These are phyloP conservation scores for Decapterus maruadsi DNA, from an alignment of 2,797 vertebrate species.

Conservation along the genomic window DNA sequence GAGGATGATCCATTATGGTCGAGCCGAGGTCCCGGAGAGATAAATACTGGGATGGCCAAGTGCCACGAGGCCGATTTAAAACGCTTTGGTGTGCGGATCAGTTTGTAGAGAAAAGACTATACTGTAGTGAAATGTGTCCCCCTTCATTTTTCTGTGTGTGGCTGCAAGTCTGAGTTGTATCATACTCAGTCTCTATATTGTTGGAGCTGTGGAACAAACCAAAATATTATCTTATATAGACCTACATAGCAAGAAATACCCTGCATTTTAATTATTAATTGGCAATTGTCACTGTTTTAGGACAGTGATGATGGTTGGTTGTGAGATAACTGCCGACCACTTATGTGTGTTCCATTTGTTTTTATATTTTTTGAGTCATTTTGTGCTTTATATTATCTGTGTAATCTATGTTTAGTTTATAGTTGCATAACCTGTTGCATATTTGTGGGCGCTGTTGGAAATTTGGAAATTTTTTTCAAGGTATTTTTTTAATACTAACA, in stretches of 20 bases:
- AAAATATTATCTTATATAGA: not conserved
- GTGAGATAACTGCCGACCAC: too few relatives aligned
- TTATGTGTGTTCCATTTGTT: not conserved
- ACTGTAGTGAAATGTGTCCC: conserved; percentile 16
- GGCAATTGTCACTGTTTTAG: not conserved
- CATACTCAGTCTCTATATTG: conserved; percentile 24
- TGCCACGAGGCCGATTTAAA: conserved; percentile 74
- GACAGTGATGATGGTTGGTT: not conserved
- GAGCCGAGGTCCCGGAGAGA: conserved; percentile 70
- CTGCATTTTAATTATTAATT: not conserved
- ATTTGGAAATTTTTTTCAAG: too few relatives aligned
- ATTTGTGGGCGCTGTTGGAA: not conserved
- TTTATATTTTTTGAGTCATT: not conserved
- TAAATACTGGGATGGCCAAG: conserved; percentile 80
- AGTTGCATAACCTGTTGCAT: not conserved
- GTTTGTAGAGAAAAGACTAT: conserved; percentile 51
- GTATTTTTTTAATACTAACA: not conserved
- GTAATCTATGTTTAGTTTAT: not conserved
- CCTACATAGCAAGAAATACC: not conserved
- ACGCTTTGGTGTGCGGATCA: conserved; percentile 67
- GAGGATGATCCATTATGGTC: conserved; percentile 81
- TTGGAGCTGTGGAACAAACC: too few relatives aligned
- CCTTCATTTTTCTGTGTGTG: conserved; percentile 33
- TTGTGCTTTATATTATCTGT: not conserved
- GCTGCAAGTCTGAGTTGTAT: not conserved